Base-by-base conservation (phyloP, 2,797 vertebrate genomes). In the Macrochelys suwanniensis region DNA sequence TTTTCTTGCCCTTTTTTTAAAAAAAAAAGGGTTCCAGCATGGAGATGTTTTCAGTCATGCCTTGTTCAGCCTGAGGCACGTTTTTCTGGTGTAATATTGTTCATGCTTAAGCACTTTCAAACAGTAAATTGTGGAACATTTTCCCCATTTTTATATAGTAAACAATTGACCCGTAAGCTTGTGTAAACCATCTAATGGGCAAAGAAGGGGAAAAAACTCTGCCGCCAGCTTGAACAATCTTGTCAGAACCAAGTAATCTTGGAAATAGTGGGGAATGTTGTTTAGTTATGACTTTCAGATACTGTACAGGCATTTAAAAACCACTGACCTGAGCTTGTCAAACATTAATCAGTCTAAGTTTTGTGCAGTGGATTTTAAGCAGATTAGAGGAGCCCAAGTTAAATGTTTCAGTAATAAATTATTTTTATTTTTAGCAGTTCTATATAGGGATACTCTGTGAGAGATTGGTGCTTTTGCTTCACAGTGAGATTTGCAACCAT, bases 81-180 rank as follows among this genome's bases (percentile, higher is more conserved):
- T 47, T 88, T 50, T 50, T 92, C 47, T 76, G 74, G 57, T 65
- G 71, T 7, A 37, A 49, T 86, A 33, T 77, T 84, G 51, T 92
- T 80, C 65, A 13, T 49, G 12, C 12, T 94, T 84, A 10, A 37
- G n/a, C 3, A 88, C 50, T 93, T 97, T 88, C 4, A 17, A 90
- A 96, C 87, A 91, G 78, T 87, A 92, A 94, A 80, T 90, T 61
- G 51, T 49, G 51, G 42, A 92, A 50, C 65, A 77, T 91, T 87
- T 95, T 5, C 26, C 88, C 21, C 23, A 0, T 74, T 93, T n/a
- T 57, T 93, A 51, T 21, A 89, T 51, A 16, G 53, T 84, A 96
- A 94, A 83, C 82, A 87, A 79, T 84, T 92, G 84, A 97, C 97
- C 88, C 95, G 77, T 96, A 96, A 96, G 86, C 47, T 76, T 88